Evolutionary conservation across 92 coral and sea anemone genomes (phyloP).

Genomic region (Nematostella vectensis): DNA sequence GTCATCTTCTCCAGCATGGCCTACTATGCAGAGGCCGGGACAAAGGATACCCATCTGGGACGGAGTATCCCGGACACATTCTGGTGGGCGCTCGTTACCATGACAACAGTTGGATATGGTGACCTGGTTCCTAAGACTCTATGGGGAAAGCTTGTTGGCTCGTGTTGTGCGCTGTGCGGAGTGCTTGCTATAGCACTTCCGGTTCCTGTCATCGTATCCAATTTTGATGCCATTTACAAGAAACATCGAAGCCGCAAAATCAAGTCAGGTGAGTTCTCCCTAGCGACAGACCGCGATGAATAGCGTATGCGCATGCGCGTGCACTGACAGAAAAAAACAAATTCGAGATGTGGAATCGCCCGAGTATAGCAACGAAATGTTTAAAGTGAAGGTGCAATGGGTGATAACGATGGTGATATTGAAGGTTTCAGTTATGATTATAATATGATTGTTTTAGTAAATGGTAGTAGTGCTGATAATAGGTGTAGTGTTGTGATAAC

Average conservation of each 20-base stretch:
- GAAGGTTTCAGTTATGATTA: too few relatives aligned
- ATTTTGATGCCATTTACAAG: conserved; percentile 85
- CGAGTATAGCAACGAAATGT: too few relatives aligned
- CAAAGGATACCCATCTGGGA: conserved; percentile 47
- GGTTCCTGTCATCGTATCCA: conserved; percentile 93
- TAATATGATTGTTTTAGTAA: too few relatives aligned
- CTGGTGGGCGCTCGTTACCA: conserved; percentile 99
- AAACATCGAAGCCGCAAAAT: conserved; percentile 72
- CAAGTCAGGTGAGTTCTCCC: conserved; percentile 51
- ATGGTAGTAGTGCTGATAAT: too few relatives aligned
- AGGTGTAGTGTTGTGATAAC: too few relatives aligned
- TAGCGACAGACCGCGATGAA: neutral
- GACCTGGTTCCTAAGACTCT: conserved; percentile 87
- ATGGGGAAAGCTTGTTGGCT: conserved; percentile 91
- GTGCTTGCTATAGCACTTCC: conserved; percentile 92
- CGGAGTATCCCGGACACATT: conserved; percentile 90
- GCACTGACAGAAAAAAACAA: too few relatives aligned
- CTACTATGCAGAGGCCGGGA: conserved; percentile 90
- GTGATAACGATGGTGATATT: too few relatives aligned
- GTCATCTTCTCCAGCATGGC: conserved; percentile 98
- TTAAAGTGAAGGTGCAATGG: too few relatives aligned
- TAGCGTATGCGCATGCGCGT: too few relatives aligned
- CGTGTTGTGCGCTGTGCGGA: conserved; percentile 87
- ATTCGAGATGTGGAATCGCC: too few relatives aligned
- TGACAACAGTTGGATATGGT: conserved; percentile 99